Base-by-base conservation (phyloP, 2,888 invertebrate species). In the Leptinotarsa haldemani region DNA sequence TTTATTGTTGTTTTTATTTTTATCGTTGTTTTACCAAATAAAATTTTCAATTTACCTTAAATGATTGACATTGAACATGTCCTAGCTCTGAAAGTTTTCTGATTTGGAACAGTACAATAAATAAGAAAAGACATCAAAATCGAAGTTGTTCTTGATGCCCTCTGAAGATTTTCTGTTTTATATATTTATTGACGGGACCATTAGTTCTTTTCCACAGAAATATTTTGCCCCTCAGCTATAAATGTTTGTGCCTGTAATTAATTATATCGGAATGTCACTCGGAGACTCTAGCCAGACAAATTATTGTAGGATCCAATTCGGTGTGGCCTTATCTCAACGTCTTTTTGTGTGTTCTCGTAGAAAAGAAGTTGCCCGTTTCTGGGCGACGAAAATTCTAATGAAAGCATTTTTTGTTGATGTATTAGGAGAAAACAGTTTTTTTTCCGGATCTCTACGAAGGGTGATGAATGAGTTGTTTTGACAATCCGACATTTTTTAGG, bases 241-340 rank as follows among this genome's bases (percentile, higher is more conserved):
- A 30, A 71, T 75, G 72, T 75, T 72, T 72, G 72, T 66, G 72
- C 66, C 64, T 15, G 67, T 70, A 70, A 75, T 75, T 72, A 75
- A 75, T 75, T 75, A 75, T 69, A 58, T 30, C 47, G 18, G 56
- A 50, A 50, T 66, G 48, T 66, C 66, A 66, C 25, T 66, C 48
- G 22, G 30, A 52, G 25, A 25, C 66, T 66, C 25, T 47, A 66
- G 66, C 52, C 52, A 48, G 25, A 66, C 52, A 52, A 66, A 66
- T 66, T 50, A 47, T 22, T 18, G 52, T 66, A 30, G 50, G 30
- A 66, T 66, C 66, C 22, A 20, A 47, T 65, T 65, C 48, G 46
- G 46, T 65, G 48, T 25, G n/a, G 47, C 52, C 50, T 50, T 48
- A 66, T 48, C 52, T 30, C 25, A 25, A 16, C n/a, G 22, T 50